Evolutionary conservation across 2,797 vertebrate species (phyloP).

Genomic region (Pipistrellus pygmaeus): DNA sequence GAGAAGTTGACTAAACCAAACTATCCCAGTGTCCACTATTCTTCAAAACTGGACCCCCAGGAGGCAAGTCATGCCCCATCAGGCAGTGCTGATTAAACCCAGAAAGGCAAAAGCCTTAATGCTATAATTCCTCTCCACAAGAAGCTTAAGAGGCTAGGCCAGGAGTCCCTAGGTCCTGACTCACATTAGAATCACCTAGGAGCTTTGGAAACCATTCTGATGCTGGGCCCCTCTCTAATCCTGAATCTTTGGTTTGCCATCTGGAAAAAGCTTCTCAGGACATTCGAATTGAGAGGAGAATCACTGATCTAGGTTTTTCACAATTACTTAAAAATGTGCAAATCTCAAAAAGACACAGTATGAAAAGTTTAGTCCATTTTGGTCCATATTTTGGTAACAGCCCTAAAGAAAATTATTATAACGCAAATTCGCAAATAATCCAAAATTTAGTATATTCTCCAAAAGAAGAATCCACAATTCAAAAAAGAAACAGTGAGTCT

Average conservation of each 20-base stretch:
- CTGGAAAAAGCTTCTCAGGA: neutral
- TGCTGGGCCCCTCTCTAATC: neutral
- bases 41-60: neutral
- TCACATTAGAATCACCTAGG: neutral
- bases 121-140: neutral
- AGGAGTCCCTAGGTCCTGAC: neutral
- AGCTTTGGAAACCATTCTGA: neutral
- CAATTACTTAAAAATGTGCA: neutral
- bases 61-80: neutral
- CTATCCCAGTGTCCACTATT: neutral
- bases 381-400: neutral
- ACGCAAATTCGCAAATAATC: neutral
- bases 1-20: neutral
- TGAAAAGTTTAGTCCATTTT: neutral
- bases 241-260: neutral
- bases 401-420: neutral
- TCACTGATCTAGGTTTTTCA: neutral
- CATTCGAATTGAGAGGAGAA: neutral
- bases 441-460: neutral
- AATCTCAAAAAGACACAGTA: slow-evolving; percentile 16
- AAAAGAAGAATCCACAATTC: neutral
- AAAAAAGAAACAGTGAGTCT: neutral
- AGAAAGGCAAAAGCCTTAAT: neutral
- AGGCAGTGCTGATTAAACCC: neutral
- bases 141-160: neutral